Percentiles rank a stretch among this genome's conserved stretches.
Evolutionary conservation across 2,113 vertebrate species (phyloP).

Genomic region (Lophura nycthemera): DNA sequence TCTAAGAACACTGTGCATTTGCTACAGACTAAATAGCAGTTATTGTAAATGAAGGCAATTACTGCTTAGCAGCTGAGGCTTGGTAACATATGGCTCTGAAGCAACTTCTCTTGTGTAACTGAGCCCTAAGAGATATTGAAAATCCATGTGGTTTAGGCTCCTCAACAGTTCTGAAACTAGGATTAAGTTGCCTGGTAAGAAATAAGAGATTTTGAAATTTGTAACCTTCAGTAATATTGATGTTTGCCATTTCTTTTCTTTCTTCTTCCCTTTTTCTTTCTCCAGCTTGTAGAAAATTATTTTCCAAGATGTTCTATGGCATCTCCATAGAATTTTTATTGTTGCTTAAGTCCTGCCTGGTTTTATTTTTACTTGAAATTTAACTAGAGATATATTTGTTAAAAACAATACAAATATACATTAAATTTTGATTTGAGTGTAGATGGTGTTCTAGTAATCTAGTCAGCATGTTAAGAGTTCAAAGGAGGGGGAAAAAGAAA

Average conservation of each 20-base stretch:
- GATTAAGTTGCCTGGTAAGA: conserved; percentile 5
- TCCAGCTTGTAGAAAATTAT: neutral
- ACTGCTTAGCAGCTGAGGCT: conserved; percentile 14
- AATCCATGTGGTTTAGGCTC: conserved; percentile 1
- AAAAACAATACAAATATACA: neutral
- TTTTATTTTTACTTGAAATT: neutral
- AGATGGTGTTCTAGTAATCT: neutral
- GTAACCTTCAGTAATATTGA: neutral
- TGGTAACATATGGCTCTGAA: neutral
- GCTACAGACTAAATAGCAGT: conserved; percentile 41
- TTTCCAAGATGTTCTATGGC: neutral
- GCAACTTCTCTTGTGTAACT: neutral
- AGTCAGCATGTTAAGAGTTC: neutral
- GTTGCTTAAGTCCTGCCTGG: neutral
- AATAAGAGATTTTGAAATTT: neutral
- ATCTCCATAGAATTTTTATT: neutral
- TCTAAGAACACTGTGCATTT: neutral
- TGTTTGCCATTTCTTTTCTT: neutral
- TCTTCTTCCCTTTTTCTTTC: neutral
- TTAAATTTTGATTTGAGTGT: neutral
- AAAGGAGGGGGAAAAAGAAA: neutral
- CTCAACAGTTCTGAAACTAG: neutral
- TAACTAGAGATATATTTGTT: neutral
- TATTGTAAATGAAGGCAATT: conserved; percentile 26
- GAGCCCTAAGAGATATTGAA: neutral